A percentile compares a stretch with the other conserved stretches of the same genome.
These are phyloP conservation scores for Antennarius striatus DNA, from an alignment of 2,113 vertebrate species.

Conservation along the genomic window DNA sequence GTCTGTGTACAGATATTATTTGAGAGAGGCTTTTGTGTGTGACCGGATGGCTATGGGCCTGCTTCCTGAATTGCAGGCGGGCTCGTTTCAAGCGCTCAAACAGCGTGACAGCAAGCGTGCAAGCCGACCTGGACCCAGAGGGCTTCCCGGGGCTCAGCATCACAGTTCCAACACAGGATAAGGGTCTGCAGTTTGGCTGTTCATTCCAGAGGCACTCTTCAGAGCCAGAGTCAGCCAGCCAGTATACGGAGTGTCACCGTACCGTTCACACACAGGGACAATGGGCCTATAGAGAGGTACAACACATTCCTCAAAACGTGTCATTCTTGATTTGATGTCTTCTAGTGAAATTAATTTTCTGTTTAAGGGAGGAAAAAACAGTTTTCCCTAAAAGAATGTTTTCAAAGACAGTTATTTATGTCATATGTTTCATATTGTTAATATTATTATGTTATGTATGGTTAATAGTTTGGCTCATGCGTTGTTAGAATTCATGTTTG, in stretches of 20 bases:
- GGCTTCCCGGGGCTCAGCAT: constrained; percentile 84
- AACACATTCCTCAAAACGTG: background rate
- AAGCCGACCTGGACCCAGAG: constrained; percentile 96
- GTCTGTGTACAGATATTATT: background rate
- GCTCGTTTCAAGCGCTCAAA: constrained; percentile 98
- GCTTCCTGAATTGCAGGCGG: constrained; percentile 77
- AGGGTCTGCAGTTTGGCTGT: constrained; percentile 94
- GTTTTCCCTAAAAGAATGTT: too few species aligned
- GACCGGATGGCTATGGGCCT: constrained; percentile 26
- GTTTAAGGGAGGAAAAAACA: too few species aligned
- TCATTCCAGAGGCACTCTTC: constrained; percentile 97
- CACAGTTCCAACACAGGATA: constrained; percentile 92
- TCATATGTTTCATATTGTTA: too few species aligned
- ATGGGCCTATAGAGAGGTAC: constrained; percentile 93
- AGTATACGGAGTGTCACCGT: constrained; percentile 93
- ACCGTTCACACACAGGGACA: constrained; percentile 98
- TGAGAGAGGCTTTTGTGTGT: constrained; percentile 18
- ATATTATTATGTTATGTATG: too few species aligned
- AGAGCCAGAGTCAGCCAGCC: constrained; percentile 88
- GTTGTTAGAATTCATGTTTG: too few species aligned
- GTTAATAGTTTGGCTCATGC: too few species aligned
- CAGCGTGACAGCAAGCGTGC: constrained; percentile 95
- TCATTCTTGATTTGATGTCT: too few species aligned
- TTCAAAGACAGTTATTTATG: too few species aligned
- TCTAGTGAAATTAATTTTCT: too few species aligned